Evolutionary conservation across 1,140 invertebrate genomes (phyloP).

Genomic region (Scaptomyza montana): DNA sequence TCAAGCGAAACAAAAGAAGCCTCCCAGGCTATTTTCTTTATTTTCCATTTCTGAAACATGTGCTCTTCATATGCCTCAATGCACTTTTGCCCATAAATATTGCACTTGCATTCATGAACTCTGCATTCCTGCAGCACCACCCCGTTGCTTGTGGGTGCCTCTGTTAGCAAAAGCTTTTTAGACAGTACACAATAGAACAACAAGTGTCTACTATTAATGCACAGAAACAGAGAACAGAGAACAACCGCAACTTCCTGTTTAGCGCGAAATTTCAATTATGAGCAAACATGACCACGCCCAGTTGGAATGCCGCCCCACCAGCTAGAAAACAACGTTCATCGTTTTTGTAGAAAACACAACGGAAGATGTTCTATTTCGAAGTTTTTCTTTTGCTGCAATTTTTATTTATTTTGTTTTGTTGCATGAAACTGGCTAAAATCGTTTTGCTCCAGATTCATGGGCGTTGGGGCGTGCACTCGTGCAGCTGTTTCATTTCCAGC

Average conservation of each 20-base stretch:
- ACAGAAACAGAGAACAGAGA: background rate
- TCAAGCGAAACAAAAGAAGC: conserved; percentile 17
- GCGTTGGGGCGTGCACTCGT: conserved; percentile 68
- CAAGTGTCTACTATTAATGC: conserved; percentile 60
- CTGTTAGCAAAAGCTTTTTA: conserved; percentile 3
- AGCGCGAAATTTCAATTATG: conserved; percentile 81
- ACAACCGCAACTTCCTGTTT: conserved; percentile 72
- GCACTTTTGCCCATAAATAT: conserved; percentile 35
- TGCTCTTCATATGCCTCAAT: conserved; percentile 38
- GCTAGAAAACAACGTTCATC: background rate
- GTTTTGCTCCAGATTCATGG: conserved; percentile 66
- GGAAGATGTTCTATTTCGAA: conserved; percentile 64
- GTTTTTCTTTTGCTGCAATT: conserved; percentile 31
- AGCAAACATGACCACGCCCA: conserved; percentile 58
- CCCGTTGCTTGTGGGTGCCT: background rate
- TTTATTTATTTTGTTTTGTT: background rate
- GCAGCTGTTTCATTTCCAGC: conserved; percentile 71
- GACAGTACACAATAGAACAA: conserved; percentile 32
- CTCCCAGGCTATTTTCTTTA: conserved; percentile 13
- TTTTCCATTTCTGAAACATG: conserved; percentile 26
- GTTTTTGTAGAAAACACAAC: conserved; percentile 34
- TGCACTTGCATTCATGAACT: conserved; percentile 31
- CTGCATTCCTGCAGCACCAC: background rate
- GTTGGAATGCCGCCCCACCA: background rate
- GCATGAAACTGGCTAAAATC: conserved; percentile 62